A percentile compares a stretch with the other conserved stretches of the same genome.
phyloP scores from a whole-genome alignment of 1,140 invertebrate species.

The Meloidogyne hapla region DNA sequence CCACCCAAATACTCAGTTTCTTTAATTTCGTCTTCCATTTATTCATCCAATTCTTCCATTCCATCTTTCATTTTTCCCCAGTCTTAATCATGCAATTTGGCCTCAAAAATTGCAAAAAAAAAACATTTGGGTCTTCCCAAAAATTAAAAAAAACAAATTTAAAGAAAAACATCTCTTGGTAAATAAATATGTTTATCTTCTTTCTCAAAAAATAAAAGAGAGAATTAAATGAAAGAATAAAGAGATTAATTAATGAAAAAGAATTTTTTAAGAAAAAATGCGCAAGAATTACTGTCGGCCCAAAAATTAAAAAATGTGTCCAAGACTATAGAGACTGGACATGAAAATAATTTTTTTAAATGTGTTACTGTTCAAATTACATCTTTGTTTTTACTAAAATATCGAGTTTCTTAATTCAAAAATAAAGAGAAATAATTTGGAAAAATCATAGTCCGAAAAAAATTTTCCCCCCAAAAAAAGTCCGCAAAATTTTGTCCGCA shows the following conservation, averaged over 20 bases:
- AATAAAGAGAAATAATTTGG: too few species aligned
- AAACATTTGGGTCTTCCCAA: neutral
- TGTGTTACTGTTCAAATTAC: too few species aligned
- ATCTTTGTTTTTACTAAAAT: too few species aligned
- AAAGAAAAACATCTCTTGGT: neutral
- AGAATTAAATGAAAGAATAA: neutral
- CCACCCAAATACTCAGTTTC: neutral
- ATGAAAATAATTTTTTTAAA: too few species aligned
- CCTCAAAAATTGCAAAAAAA: conserved; percentile 1
- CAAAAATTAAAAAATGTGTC: too few species aligned
- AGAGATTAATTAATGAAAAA: neutral
- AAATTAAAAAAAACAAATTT: neutral
- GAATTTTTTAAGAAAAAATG: too few species aligned
- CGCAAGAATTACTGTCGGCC: too few species aligned
- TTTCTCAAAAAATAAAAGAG: neutral
- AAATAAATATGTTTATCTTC: neutral
- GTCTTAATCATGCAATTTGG: neutral
- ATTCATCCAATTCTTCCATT: neutral
- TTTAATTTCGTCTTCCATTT: neutral
- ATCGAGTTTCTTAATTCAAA: too few species aligned
- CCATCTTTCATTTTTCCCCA: neutral
- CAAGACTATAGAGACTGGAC: too few species aligned
- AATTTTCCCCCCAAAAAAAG: too few species aligned
- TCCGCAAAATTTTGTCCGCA: too few species aligned
- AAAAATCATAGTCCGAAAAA: too few species aligned